Base-by-base conservation (phyloP, 2,797 vertebrate genomes). In the Gambusia yucatana region DNA sequence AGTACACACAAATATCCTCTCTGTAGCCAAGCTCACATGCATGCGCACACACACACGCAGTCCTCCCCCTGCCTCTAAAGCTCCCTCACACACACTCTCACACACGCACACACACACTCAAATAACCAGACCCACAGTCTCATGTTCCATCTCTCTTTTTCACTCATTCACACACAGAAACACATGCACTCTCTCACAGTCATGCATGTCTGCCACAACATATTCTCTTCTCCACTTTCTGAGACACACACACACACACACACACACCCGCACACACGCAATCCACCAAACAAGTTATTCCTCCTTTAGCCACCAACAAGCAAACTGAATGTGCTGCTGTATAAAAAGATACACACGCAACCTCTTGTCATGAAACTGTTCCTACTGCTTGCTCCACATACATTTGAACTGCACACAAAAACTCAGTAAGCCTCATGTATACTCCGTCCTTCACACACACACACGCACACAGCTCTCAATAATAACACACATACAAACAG, bases 51-150 rank as follows among this genome's bases (percentile, higher is more conserved):
- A 82, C 88, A 65, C 61, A 11, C 59, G 16, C 61, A 9, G 22
- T 39, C 61, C 61, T 65, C 33, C 61, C 61, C 61, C 33, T 65
- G 17, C 61, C 86, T 88, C 84, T 72, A 85, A 82, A 59, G 59
- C 84, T 7, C 77, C 77, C 80, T 77, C 86, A n/a, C 25, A n/a
- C 52, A 55, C 52, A 25, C 55, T 39, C 82, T 22, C 81, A 57
- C 81, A 55, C 81, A 39, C 76, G 28, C 79, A 36, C 81, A 82
- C 88, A 77, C 87, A 88, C 91, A 85, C 93, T 87, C 93, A 91
- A 91, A 94, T 93, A 93, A 91, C 92, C 93, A 93, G 93, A 92
- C 90, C 92, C 91, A 92, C 91, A 92, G 93, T 94, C 90, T 94
- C 93, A 94, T 94, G 92, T 94, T 94, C 93, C 93, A 92, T 92